These are phyloP conservation scores for Archocentrus centrarchus DNA, from an alignment of 2,113 vertebrate species.

Conservation along the genomic window DNA sequence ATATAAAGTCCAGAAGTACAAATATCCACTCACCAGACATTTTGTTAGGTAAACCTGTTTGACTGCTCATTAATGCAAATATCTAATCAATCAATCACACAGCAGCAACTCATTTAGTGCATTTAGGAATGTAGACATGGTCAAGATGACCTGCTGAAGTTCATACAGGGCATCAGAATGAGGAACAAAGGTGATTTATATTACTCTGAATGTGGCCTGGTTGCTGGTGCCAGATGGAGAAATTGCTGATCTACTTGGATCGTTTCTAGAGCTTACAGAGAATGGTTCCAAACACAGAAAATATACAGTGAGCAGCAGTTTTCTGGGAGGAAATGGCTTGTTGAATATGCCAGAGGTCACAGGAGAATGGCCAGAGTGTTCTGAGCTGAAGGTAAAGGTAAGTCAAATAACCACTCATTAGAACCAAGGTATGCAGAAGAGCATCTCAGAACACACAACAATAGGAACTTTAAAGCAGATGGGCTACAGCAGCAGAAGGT, in stretches of 20 bases:
- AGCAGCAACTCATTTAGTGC: background rate
- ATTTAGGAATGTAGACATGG: no score
- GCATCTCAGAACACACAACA: no score
- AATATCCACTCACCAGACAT: background rate
- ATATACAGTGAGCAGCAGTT: background rate
- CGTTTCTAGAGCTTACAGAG: background rate
- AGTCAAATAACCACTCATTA: no score
- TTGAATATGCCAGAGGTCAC: background rate
- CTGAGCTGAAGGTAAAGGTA: no score
- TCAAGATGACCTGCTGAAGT: background rate
- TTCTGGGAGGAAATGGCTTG: background rate
- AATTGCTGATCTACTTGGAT: background rate
- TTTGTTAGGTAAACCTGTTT: background rate
- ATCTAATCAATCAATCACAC: background rate
- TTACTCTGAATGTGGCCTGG: background rate
- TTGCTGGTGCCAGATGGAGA: fast-evolving
- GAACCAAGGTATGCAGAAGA: no score
- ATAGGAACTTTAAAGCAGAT: background rate
- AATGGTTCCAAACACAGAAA: no score
- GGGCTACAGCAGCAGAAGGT: background rate
- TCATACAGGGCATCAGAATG: background rate
- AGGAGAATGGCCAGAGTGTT: no score
- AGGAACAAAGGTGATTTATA: background rate
- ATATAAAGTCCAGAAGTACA: background rate
- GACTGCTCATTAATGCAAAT: background rate